Conservation (phyloP, 1,140 invertebrate species). For the Philaenus spumarius region DNA sequence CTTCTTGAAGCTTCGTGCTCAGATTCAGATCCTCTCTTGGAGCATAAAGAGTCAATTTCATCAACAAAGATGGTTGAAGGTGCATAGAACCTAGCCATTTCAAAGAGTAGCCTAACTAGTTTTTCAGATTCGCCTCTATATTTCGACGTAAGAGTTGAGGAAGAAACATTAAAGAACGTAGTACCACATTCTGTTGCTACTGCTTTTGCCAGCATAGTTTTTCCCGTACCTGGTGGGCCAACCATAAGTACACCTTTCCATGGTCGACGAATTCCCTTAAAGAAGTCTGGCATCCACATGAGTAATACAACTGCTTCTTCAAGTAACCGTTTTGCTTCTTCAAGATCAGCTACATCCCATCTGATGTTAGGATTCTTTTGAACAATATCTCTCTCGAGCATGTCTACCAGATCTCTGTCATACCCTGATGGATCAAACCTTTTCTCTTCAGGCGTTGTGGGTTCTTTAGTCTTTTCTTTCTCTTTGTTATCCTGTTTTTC, state of each 20-base stretch:
- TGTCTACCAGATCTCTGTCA: slow-evolving; percentile 91
- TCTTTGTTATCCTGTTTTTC: slow-evolving; percentile 43
- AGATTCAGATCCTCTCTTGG: slow-evolving; percentile 88
- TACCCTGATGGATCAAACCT: slow-evolving; percentile 87
- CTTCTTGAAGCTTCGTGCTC: slow-evolving; percentile 97
- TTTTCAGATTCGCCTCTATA: slow-evolving; percentile 95
- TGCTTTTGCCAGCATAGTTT: slow-evolving; percentile 83
- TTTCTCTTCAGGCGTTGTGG: slow-evolving; percentile 60
- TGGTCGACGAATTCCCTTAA: slow-evolving; percentile 65
- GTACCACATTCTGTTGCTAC: slow-evolving; percentile 74
- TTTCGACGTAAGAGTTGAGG: slow-evolving; percentile 83
- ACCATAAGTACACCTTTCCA: slow-evolving; percentile 73
- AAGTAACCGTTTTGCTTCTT: slow-evolving; percentile 81
- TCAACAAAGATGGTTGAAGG: slow-evolving; percentile 99
- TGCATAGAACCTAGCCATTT: slow-evolving; percentile 99
- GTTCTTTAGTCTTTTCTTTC: slow-evolving; percentile 57
- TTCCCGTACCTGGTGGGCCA: slow-evolving; percentile 75
- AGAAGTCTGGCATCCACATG: slow-evolving; percentile 75
- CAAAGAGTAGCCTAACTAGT: slow-evolving; percentile 85
- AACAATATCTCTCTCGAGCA: slow-evolving; percentile 92
- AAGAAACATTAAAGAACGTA: slow-evolving; percentile 90
- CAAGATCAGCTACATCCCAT: slow-evolving; percentile 95
- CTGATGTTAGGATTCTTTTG: slow-evolving; percentile 95
- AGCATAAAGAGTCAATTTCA: slow-evolving; percentile 98
- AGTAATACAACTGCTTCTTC: slow-evolving; percentile 87